Percentiles rank a stretch among this genome's conserved stretches.
phyloP scores from a whole-genome alignment of 2,888 invertebrate genomes.

The Clistopyga incitator region DNA sequence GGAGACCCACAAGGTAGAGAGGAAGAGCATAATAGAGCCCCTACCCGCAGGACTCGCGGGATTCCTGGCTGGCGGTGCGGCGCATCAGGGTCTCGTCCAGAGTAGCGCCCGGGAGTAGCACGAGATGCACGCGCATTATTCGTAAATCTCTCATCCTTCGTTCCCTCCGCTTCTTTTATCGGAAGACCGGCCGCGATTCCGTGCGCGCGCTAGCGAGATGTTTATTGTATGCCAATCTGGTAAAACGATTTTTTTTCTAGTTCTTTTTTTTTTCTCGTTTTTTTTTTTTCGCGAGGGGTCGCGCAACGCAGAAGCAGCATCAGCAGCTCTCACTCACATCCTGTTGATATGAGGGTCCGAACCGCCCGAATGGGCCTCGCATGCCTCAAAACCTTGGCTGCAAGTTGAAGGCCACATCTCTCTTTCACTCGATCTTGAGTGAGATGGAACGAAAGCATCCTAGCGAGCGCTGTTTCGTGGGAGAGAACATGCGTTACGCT shows the following conservation, averaged over 20 bases:
- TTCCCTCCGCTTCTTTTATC: conserved; percentile 70
- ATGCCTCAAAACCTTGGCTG: conserved; percentile 75
- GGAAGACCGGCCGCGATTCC: conserved; percentile 39
- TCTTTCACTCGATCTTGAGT: conserved; percentile 49
- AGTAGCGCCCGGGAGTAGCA: not conserved
- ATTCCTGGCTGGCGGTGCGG: conserved; percentile 27
- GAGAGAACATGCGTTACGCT: conserved; percentile 54
- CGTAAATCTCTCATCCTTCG: conserved; percentile 45
- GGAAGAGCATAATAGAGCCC: conserved; percentile 42
- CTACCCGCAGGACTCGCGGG: conserved; percentile 50
- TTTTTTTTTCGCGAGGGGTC: conserved; percentile 60
- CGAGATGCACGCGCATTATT: conserved; percentile 24
- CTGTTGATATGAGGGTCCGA: conserved; percentile 67
- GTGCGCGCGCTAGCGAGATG: conserved; percentile 20
- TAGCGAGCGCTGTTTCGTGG: conserved; percentile 45
- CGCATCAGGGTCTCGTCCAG: conserved; percentile 24
- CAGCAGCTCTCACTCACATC: conserved; percentile 54
- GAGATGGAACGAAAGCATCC: conserved; percentile 47
- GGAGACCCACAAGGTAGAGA: conserved; percentile 11
- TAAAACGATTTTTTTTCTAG: conserved; percentile 72
- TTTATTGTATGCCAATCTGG: conserved; percentile 68
- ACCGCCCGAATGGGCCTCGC: conserved; percentile 54
- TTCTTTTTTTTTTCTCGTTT: too few relatives aligned
- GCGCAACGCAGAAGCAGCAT: conserved; percentile 28
- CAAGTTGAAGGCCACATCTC: conserved; percentile 75